Evolutionary conservation across 1,140 invertebrate species (phyloP).

Genomic region (Muscidifurax raptorellus): DNA sequence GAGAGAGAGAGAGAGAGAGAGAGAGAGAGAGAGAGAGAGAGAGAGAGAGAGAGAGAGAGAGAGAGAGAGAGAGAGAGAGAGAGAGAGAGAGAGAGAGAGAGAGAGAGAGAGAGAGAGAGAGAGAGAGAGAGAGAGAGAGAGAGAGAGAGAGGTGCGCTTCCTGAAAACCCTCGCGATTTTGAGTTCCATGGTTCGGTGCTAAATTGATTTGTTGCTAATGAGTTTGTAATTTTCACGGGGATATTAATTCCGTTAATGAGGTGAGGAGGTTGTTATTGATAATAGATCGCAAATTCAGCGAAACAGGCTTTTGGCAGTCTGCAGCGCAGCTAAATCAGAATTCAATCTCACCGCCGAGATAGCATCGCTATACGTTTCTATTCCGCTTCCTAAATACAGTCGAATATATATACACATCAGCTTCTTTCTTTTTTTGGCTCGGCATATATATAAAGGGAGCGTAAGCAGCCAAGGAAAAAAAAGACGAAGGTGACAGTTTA

Average conservation of each 20-base stretch:
- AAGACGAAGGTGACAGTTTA: conserved; percentile 37
- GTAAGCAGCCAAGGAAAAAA: not conserved
- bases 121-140: too few species aligned
- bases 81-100: too few species aligned
- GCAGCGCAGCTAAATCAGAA: conserved; percentile 9
- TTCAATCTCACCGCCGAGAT: conserved; percentile 3
- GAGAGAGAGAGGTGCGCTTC: not conserved
- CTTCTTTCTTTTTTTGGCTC: not conserved
- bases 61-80: too few species aligned
- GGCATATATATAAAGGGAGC: not conserved
- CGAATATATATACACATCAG: not conserved
- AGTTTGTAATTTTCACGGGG: not conserved
- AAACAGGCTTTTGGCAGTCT: not conserved
- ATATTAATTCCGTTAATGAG: not conserved
- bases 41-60: too few species aligned
- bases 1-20: too few species aligned
- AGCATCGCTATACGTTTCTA: not conserved
- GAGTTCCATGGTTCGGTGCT: not conserved
- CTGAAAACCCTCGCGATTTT: not conserved
- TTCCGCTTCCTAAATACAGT: not conserved
- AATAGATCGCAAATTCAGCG: not conserved
- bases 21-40: too few species aligned
- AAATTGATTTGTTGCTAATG: conserved; percentile 27
- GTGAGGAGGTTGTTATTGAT: not conserved
- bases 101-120: too few species aligned